Evolutionary conservation across 2,797 vertebrate species (phyloP).

Genomic region (Echiichthys vipera): DNA sequence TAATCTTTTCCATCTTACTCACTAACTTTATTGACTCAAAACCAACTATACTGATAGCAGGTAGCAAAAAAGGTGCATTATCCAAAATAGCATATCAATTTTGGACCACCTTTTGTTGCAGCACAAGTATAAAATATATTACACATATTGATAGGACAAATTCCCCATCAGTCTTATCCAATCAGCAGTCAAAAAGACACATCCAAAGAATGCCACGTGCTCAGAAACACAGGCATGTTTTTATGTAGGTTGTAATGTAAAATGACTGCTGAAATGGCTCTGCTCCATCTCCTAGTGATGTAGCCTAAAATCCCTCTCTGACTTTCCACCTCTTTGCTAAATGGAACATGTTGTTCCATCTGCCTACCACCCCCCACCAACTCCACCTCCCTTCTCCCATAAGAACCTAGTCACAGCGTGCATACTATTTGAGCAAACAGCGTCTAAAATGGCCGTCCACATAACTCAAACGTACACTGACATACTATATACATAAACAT

Average conservation of each 20-base stretch:
- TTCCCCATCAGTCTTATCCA: not conserved
- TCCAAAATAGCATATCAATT: not conserved
- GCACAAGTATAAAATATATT: too few relatives aligned
- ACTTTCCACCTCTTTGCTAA: constrained; percentile 48
- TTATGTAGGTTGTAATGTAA: constrained; percentile 16
- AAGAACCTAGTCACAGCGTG: constrained; percentile 18
- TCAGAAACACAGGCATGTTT: not conserved
- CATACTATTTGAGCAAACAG: constrained; percentile 2
- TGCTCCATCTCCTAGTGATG: not conserved
- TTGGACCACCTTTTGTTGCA: not conserved
- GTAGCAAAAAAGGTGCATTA: not conserved
- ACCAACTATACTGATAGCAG: not conserved
- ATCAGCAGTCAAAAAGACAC: not conserved
- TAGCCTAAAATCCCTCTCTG: not conserved
- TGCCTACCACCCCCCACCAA: constrained; percentile 18
- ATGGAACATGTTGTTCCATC: constrained; percentile 73
- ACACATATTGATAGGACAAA: not conserved
- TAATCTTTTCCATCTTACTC: not conserved
- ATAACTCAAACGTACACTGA: not conserved
- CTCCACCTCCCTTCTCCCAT: constrained; percentile 26
- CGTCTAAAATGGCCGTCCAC: not conserved
- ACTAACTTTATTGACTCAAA: not conserved
- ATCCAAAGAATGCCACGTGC: not conserved
- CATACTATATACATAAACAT: not conserved
- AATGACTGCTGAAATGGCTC: not conserved